Conservation (phyloP, 2,113 vertebrate species). For the Scomber japonicus region DNA sequence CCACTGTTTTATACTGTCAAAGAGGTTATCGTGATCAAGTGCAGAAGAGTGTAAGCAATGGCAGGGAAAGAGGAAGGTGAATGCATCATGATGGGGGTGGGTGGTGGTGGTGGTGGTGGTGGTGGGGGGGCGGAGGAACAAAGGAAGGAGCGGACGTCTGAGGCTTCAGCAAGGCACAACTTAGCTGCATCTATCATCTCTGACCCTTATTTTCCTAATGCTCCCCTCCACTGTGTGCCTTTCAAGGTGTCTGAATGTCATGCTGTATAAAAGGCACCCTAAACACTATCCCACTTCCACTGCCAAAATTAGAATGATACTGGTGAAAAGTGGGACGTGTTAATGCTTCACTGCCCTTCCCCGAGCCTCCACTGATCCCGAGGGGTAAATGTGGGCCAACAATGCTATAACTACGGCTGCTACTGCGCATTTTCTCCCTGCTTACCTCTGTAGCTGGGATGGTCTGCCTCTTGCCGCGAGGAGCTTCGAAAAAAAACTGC, state of each 20-base stretch:
- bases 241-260: slow-evolving; percentile 57
- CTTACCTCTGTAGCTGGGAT: slow-evolving; percentile 93
- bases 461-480: slow-evolving; percentile 94
- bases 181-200: slow-evolving; percentile 42
- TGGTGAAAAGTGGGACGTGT: slow-evolving; percentile 79
- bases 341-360: slow-evolving; percentile 78
- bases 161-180: slow-evolving; percentile 16
- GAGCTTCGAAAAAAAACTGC: slow-evolving; percentile 98
- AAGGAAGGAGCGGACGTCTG: slow-evolving; percentile 3
- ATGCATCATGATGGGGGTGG: slow-evolving; percentile 16
- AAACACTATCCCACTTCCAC: slow-evolving; percentile 66
- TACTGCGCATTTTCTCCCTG: slow-evolving; percentile 28
- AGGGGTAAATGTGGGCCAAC: slow-evolving; percentile 63
- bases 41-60: slow-evolving; percentile 5
- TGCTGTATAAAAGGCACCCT: slow-evolving; percentile 36
- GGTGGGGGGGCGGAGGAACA: background rate
- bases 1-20: background rate
- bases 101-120: background rate
- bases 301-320: slow-evolving; percentile 75
- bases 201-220: slow-evolving; percentile 50
- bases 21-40: background rate
- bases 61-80: background rate
- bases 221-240: slow-evolving; percentile 18
- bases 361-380: slow-evolving; percentile 46
- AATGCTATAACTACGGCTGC: slow-evolving; percentile 20